Evolutionary conservation across 2,113 vertebrate genomes (phyloP).

Genomic region (Zapus hudsonius): DNA sequence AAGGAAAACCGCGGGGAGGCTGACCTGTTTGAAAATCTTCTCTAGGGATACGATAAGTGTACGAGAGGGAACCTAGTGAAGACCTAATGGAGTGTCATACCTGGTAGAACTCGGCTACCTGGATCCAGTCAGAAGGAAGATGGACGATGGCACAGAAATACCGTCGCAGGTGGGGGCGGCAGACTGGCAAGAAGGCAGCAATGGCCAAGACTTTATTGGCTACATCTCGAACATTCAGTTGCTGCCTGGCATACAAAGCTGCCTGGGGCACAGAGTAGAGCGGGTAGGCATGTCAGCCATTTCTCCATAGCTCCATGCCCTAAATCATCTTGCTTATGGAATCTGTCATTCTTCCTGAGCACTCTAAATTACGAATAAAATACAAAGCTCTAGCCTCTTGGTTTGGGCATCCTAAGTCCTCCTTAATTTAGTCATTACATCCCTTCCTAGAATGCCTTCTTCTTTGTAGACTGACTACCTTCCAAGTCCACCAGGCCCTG

Average conservation of each 20-base stretch:
- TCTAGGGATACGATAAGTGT: not conserved
- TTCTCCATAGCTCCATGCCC: not conserved
- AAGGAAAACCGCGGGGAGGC: not conserved
- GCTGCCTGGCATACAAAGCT: constrained; percentile 91
- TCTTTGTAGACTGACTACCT: not conserved
- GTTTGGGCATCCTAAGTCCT: not conserved
- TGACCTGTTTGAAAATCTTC: not conserved
- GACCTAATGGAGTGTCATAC: constrained; percentile 51
- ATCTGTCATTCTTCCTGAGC: not conserved
- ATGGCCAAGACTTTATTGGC: constrained; percentile 92
- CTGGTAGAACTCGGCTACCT: constrained; percentile 88
- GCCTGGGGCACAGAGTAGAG: constrained; percentile 82
- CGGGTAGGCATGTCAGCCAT: not conserved
- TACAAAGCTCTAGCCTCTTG: not conserved
- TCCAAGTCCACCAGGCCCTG: not conserved
- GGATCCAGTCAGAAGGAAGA: constrained; percentile 94
- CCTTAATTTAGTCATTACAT: not conserved
- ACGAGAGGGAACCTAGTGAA: not conserved
- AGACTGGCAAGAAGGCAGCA: constrained; percentile 85
- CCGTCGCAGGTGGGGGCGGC: constrained; percentile 88
- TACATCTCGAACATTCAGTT: constrained; percentile 91
- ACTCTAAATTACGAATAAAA: not conserved
- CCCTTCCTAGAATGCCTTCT: not conserved
- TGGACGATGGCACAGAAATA: constrained; percentile 90
- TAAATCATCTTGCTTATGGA: not conserved